Conservation (phyloP, 2,113 vertebrate species). For the Otolemur garnettii region DNA sequence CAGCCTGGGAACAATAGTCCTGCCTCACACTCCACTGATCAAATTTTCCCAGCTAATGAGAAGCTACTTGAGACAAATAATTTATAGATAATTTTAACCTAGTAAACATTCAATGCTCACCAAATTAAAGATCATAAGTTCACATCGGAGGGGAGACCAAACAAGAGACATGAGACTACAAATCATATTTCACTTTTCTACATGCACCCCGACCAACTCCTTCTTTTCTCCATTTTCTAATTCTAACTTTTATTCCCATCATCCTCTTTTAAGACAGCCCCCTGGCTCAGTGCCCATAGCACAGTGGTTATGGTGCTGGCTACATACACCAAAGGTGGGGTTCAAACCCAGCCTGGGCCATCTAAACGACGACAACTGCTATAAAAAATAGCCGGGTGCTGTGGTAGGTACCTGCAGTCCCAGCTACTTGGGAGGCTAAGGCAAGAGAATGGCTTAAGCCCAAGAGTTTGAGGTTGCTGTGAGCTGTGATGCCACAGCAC, state of each 20-base stretch:
- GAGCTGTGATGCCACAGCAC: no score
- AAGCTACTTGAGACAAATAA: neutral
- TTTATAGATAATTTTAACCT: neutral
- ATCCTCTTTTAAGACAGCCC: neutral
- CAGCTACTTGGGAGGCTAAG: no score
- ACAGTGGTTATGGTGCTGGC: no score
- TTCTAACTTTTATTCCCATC: neutral
- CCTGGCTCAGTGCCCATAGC: no score
- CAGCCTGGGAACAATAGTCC: neutral
- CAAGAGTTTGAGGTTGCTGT: no score
- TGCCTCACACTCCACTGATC: no score
- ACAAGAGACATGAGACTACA: neutral
- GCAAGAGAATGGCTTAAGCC: no score
- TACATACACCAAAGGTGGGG: no score
- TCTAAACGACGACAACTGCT: no score
- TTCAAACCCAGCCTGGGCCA: no score
- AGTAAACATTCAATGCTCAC: neutral
- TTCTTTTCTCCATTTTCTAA: neutral
- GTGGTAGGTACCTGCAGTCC: no score
- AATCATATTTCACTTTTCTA: neutral
- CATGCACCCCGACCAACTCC: neutral
- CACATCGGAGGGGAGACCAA: neutral
- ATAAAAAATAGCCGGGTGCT: no score
- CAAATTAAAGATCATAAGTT: neutral
- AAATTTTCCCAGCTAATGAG: neutral